These are phyloP conservation scores for Pao palembangensis DNA, from an alignment of 2,113 vertebrate genomes.

Conservation along the genomic window DNA sequence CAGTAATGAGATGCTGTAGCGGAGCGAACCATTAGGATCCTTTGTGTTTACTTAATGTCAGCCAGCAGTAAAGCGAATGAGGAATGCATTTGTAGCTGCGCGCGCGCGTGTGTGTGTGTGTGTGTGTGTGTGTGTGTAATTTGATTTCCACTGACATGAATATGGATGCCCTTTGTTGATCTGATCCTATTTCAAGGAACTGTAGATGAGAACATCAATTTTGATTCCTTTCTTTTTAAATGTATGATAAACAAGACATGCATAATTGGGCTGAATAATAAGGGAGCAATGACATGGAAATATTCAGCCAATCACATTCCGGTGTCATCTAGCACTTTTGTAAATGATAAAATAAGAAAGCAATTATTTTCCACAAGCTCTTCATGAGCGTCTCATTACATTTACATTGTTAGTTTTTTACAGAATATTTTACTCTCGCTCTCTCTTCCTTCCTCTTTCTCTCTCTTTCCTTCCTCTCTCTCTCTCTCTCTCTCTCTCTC, in stretches of 20 bases:
- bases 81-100: constrained; percentile 28
- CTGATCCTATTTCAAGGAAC: constrained; percentile 15
- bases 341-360: neutral
- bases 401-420: neutral
- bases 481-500: neutral
- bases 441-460: neutral
- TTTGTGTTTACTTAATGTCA: constrained; percentile 48
- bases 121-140: constrained; percentile 20
- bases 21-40: constrained; percentile 48
- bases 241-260: constrained; percentile 12
- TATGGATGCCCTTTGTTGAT: constrained; percentile 28
- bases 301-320: neutral
- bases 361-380: neutral
- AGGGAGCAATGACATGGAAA: neutral
- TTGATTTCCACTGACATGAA: constrained; percentile 26
- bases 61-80: constrained; percentile 52
- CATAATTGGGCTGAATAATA: constrained; percentile 26
- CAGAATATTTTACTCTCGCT: neutral
- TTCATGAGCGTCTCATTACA: constrained; percentile 14
- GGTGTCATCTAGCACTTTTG: neutral
- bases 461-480: neutral
- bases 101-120: constrained; percentile 21
- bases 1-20: constrained; percentile 52
- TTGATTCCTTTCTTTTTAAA: constrained; percentile 16
- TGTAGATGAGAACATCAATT: constrained; percentile 10